phyloP scores from a whole-genome alignment of 2,113 vertebrate species.

The Typhlomys cinereus region DNA sequence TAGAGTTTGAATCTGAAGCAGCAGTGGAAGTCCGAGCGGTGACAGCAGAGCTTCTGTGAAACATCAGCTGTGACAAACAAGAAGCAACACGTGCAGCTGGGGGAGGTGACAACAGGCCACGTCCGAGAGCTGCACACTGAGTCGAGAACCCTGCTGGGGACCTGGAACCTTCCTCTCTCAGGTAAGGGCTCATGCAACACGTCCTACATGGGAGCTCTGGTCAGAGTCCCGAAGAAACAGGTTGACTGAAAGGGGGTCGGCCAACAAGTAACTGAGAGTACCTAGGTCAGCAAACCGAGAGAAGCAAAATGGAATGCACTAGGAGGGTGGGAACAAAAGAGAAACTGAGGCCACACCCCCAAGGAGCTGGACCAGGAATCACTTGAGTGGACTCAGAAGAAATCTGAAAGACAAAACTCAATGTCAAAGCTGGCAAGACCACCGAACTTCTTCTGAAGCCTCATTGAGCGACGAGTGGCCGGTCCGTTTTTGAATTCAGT shows the following conservation, averaged over 20 bases:
- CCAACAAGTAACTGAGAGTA: background rate
- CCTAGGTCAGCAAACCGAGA: background rate
- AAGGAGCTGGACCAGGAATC: background rate
- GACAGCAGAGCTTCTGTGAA: background rate
- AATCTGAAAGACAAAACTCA: background rate
- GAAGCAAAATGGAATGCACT: background rate
- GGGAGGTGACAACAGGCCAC: background rate
- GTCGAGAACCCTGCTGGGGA: background rate
- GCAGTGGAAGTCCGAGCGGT: background rate
- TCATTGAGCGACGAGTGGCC: background rate
- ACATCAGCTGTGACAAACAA: background rate
- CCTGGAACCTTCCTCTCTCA: background rate
- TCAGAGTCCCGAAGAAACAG: background rate
- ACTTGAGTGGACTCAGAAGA: conserved; percentile 2
- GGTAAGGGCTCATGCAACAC: background rate
- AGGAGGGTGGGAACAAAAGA: background rate
- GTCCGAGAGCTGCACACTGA: background rate
- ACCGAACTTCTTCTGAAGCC: background rate
- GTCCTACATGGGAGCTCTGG: background rate
- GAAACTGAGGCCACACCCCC: background rate
- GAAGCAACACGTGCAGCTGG: background rate
- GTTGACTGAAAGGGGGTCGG: background rate
- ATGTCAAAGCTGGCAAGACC: background rate
- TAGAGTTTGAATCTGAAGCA: background rate
- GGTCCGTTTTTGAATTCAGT: background rate